phyloP scores from a whole-genome alignment of 2,888 invertebrate genomes.

The Tiliacea citrago region DNA sequence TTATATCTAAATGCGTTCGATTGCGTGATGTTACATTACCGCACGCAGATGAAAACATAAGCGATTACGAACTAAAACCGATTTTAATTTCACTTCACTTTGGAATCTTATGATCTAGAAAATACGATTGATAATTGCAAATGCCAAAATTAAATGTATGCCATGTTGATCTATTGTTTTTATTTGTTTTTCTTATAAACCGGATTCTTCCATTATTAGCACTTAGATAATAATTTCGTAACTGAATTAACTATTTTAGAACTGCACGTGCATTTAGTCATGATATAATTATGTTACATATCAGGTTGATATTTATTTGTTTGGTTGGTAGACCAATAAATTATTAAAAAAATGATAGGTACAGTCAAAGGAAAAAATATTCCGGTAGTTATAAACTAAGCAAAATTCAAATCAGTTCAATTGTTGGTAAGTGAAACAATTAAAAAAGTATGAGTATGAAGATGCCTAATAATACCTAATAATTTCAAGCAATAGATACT shows the following conservation, averaged over 20 bases:
- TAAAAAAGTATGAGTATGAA: neutral
- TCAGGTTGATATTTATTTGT: neutral
- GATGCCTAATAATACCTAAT: neutral
- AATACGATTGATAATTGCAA: neutral
- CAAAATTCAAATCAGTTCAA: neutral
- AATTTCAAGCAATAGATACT: neutral
- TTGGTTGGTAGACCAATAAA: neutral
- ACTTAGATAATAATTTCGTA: neutral
- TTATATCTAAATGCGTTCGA: constrained; percentile 52
- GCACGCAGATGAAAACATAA: constrained; percentile 49
- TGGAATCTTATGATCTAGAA: constrained; percentile 22
- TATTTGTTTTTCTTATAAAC: constrained; percentile 1
- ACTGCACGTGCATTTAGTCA: neutral
- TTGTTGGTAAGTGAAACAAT: neutral
- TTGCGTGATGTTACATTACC: constrained; percentile 66
- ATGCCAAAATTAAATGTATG: neutral
- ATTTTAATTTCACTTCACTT: constrained; percentile 39
- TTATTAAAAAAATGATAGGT: neutral
- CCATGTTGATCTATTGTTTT: neutral
- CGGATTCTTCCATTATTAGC: neutral
- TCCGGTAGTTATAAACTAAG: too few relatives aligned
- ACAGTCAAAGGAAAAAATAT: neutral
- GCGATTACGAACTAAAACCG: constrained; percentile 48
- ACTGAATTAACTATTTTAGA: neutral
- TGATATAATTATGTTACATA: neutral